These are phyloP conservation scores for Olivierus martensii DNA, from an alignment of 1,140 invertebrate genomes.

Conservation along the genomic window DNA sequence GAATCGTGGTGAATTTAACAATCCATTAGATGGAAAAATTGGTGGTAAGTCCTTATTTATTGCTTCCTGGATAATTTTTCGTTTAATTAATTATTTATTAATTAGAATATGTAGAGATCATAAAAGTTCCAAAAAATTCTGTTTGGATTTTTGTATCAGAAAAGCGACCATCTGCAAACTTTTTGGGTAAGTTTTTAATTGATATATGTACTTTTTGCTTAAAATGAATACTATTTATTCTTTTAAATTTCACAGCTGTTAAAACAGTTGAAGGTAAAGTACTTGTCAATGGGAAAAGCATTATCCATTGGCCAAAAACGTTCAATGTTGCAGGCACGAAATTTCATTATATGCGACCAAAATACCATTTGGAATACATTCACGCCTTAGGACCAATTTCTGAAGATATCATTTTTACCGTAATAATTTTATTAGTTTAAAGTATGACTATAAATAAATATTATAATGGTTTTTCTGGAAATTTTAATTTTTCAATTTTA, in stretches of 20 bases:
- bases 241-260: too few species aligned
- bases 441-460: too few species aligned
- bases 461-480: background rate
- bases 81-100: too few species aligned
- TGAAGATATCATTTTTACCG: slow-evolving; percentile 4
- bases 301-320: background rate
- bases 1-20: background rate
- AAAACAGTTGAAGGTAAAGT: background rate
- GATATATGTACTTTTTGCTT: too few species aligned
- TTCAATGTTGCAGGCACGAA: background rate
- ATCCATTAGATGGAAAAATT: too few species aligned
- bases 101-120: background rate
- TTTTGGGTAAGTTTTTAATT: background rate
- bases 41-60: background rate
- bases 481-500: background rate
- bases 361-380: background rate
- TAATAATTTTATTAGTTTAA: background rate
- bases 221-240: too few species aligned
- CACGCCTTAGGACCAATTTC: background rate
- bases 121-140: slow-evolving; percentile 1
- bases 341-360: background rate
- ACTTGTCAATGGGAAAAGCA: slow-evolving; percentile 1
- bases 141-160: slow-evolving; percentile 1
- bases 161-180: background rate
- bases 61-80: background rate